Evolutionary conservation across 2,888 invertebrate species (phyloP).

Genomic region (Hipparchia sbordonii): DNA sequence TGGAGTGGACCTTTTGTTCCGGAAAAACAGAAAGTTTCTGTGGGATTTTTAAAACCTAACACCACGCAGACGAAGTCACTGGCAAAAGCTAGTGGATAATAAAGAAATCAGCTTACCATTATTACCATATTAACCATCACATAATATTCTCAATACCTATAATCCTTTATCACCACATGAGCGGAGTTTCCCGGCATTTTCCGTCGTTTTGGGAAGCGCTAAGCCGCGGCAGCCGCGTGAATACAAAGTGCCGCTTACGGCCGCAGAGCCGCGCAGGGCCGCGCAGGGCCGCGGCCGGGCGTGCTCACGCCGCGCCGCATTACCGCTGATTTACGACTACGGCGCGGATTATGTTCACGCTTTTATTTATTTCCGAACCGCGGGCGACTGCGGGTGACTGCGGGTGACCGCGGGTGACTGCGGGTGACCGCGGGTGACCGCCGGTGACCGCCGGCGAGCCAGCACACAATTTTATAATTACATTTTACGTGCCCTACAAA

Average conservation of each 20-base stretch:
- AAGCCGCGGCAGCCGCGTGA: conserved; percentile 12
- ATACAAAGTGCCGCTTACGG: conserved; percentile 17
- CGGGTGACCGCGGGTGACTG: background rate
- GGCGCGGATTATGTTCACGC: conserved; percentile 2
- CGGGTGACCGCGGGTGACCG: background rate
- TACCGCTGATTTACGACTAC: conserved; percentile 15
- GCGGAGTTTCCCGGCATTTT: background rate
- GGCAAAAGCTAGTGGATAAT: too few relatives aligned
- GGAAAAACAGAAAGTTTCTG: too few relatives aligned
- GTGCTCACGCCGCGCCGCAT: background rate
- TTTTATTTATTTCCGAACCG: conserved; percentile 7
- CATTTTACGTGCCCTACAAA: too few relatives aligned
- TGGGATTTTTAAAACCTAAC: too few relatives aligned
- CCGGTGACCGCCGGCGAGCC: background rate
- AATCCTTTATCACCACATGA: conserved; percentile 4
- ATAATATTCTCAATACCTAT: conserved; percentile 3
- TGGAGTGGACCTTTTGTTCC: too few relatives aligned
- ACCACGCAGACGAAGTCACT: too few relatives aligned
- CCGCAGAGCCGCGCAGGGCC: background rate
- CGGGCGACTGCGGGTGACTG: background rate
- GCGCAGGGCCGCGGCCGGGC: background rate
- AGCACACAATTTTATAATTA: too few relatives aligned
- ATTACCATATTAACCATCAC: background rate
- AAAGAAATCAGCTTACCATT: background rate
- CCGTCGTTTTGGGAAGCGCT: conserved; percentile 1